phyloP scores from a whole-genome alignment of 1,140 invertebrate genomes.

The Ceratosolen solmsi region DNA sequence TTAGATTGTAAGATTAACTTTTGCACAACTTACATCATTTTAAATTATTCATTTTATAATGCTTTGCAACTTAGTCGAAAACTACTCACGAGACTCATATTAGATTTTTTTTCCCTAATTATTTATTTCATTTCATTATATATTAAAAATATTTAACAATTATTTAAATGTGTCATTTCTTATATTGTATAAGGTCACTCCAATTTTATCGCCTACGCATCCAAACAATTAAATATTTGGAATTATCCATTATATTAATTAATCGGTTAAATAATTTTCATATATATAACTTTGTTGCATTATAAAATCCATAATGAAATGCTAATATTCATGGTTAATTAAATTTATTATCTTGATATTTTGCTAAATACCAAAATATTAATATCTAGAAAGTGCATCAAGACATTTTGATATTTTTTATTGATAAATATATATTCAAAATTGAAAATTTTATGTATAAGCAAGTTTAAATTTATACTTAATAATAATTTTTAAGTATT shows the following conservation, averaged over 20 bases:
- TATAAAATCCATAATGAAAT: background rate
- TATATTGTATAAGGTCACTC: background rate
- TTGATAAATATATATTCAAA: background rate
- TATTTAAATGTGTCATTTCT: constrained; percentile 1
- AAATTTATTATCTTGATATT: background rate
- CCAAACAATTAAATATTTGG: constrained; percentile 9
- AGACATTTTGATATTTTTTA: background rate
- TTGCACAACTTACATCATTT: background rate
- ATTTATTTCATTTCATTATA: too few species aligned
- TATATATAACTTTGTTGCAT: background rate
- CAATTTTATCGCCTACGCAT: background rate
- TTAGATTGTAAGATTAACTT: background rate
- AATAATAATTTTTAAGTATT: background rate
- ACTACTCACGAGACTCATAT: too few species aligned
- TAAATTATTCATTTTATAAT: too few species aligned
- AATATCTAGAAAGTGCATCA: background rate
- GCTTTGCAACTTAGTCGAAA: too few species aligned
- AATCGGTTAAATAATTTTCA: constrained; percentile 2
- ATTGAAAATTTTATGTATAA: background rate
- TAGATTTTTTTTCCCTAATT: too few species aligned
- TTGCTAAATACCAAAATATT: background rate
- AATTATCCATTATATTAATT: constrained; percentile 31
- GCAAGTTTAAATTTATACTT: background rate
- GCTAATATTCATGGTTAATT: background rate
- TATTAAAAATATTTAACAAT: constrained; percentile 25